A percentile compares a stretch with the other conserved stretches of the same genome.
These are phyloP conservation scores for Sebastiscus albofasciatus DNA, from an alignment of 2,797 vertebrate genomes.

Conservation along the genomic window DNA sequence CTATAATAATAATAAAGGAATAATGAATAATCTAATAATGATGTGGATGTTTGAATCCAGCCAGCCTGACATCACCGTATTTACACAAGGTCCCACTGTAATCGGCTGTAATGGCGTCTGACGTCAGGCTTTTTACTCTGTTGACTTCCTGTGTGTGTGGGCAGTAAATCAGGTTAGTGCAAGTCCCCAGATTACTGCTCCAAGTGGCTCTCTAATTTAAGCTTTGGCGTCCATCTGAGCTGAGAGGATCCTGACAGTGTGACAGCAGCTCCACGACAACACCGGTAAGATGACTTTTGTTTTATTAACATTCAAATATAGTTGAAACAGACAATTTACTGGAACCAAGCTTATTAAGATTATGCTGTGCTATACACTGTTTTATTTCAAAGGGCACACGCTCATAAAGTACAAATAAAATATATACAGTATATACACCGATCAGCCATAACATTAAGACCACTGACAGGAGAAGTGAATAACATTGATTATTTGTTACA, in stretches of 20 bases:
- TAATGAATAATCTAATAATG: not conserved
- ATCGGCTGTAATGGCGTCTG: not conserved
- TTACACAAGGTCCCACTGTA: not conserved
- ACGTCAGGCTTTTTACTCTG: not conserved
- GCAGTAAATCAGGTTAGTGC: constrained; percentile 26
- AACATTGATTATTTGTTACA: too few species aligned
- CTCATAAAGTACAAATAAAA: not conserved
- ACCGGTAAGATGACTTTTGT: constrained; percentile 32
- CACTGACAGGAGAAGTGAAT: too few species aligned
- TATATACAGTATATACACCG: not conserved
- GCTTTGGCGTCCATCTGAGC: not conserved
- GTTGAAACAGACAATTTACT: not conserved
- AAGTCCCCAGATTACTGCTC: constrained; percentile 68
- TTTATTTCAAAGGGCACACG: not conserved
- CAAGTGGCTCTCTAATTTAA: constrained; percentile 41
- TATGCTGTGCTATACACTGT: not conserved
- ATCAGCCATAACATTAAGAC: too few species aligned
- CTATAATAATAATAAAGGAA: not conserved
- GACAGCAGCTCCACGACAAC: not conserved
- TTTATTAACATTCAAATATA: not conserved
- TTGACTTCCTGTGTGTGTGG: not conserved
- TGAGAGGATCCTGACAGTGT: not conserved
- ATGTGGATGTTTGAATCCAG: not conserved
- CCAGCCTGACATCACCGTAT: not conserved
- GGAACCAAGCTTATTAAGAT: not conserved